Evolutionary conservation across 2,113 vertebrate species (phyloP).

Genomic region (Cheilinus undulatus): DNA sequence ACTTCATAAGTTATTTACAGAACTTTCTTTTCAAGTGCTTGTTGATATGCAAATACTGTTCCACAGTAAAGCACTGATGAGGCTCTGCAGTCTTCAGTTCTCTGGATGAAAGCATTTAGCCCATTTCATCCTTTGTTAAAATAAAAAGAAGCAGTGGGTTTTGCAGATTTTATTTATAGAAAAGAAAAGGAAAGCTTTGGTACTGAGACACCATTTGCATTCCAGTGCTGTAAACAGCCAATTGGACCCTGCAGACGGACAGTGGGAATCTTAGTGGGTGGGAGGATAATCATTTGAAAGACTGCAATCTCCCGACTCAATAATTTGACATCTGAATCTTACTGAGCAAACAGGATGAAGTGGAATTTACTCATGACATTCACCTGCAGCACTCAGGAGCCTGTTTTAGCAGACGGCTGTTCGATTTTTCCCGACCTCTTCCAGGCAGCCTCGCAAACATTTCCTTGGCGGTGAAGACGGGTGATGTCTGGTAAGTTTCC

Average conservation of each 20-base stretch:
- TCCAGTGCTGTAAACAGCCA: constrained; percentile 54
- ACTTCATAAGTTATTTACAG: constrained; percentile 65
- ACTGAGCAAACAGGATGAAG: constrained; percentile 22
- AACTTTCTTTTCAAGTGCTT: constrained; percentile 56
- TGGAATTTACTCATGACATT: constrained; percentile 46
- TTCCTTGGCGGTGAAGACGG: constrained; percentile 32
- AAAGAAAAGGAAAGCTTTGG: constrained; percentile 38
- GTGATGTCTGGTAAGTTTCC: constrained; percentile 53
- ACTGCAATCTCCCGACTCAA: constrained; percentile 9
- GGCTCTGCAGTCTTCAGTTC: constrained; percentile 50
- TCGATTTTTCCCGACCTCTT: constrained; percentile 67
- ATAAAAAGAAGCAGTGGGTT: constrained; percentile 51
- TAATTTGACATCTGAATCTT: constrained; percentile 54
- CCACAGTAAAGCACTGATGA: constrained; percentile 40
- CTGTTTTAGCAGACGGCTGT: constrained; percentile 54
- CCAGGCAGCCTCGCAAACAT: constrained; percentile 47
- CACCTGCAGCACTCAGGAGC: constrained; percentile 32
- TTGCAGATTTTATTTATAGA: constrained; percentile 60
- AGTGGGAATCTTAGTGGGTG: constrained; percentile 33
- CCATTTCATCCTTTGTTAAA: constrained; percentile 58
- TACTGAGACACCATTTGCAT: constrained; percentile 41
- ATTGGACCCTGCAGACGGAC: constrained; percentile 31
- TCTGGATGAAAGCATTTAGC: constrained; percentile 56
- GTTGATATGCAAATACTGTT: constrained; percentile 57
- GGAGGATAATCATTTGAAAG: constrained; percentile 27